Evolutionary conservation across 2,113 vertebrate species (phyloP), one percentile per base, ranked within the genome.

Genomic region (Alligator mississippiensis): DNA sequence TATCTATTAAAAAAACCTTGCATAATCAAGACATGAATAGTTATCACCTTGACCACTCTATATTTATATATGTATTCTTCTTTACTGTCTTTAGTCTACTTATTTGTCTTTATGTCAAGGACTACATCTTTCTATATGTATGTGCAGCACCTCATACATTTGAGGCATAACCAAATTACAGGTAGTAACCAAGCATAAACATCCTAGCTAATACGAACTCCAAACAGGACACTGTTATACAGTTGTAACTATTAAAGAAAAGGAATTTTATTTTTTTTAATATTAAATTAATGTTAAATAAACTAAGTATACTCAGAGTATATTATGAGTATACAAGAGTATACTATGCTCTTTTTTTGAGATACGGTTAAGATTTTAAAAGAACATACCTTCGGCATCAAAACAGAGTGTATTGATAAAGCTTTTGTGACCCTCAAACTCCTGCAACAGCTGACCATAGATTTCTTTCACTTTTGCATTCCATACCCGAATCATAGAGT

Each of bases 321-420:
- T 47, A 47, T 47, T 47, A 47, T 47, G 38, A 47, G 38, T 47
- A 47, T 47, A 47, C 38, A 47, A 47, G 38, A 47, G 38, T 47
- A 47, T 47, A 47, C 47, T 47, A 47, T 47, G 25, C 28, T 72
- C 28, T 85, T 85, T 19, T 47, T 5, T 0, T 68, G 14, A 59
- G 77, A 63, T 68, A 21, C 13, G 25, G 60, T 80, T 34, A 79
- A 87, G 89, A 82, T 70, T 25, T 66, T 83, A 75, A 4, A 66
- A 38, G 47, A 34, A 94, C 88, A 17, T 98, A 99, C 99, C 99
- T 98, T 99, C 99, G 55, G 94, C 89, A 97, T 99, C 99, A 96
- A 99, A 99, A 94, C 99, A 99, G 90, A 99, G 87, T 0, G 98
- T 98, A 95, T 99, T 99, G 97, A 99, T 98, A 91, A 99, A 99